A percentile compares a stretch with the other conserved stretches of the same genome.
These are phyloP conservation scores for Microctonus aethiopoides DNA, from an alignment of 2,888 invertebrate species.

Conservation along the genomic window DNA sequence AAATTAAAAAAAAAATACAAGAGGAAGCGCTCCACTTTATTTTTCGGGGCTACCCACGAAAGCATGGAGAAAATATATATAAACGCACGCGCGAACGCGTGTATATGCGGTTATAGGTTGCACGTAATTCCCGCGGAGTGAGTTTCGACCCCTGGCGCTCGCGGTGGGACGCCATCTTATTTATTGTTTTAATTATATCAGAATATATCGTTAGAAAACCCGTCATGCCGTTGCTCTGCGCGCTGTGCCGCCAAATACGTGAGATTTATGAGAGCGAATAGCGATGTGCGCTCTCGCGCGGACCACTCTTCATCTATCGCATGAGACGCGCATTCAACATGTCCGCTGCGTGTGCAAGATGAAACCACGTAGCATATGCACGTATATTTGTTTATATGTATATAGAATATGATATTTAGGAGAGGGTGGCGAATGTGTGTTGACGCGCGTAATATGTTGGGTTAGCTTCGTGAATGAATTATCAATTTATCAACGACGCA, in stretches of 20 bases:
- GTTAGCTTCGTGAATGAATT: slow-evolving; percentile 55
- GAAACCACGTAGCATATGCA: too few relatives aligned
- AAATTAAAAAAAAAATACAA: not conserved
- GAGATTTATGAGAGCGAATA: slow-evolving; percentile 59
- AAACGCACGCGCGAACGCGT: slow-evolving; percentile 23
- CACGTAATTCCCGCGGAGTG: slow-evolving; percentile 52
- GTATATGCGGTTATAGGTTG: slow-evolving; percentile 39
- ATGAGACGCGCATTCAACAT: not conserved
- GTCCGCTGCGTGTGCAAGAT: not conserved
- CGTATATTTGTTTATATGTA: too few relatives aligned
- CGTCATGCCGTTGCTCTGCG: slow-evolving; percentile 54
- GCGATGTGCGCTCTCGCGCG: slow-evolving; percentile 27
- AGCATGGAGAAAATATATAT: slow-evolving; percentile 29
- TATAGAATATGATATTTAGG: too few relatives aligned
- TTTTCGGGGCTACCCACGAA: slow-evolving; percentile 44
- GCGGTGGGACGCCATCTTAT: slow-evolving; percentile 66
- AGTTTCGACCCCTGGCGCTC: slow-evolving; percentile 65
- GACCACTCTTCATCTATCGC: slow-evolving; percentile 11
- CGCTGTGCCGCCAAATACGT: slow-evolving; percentile 62
- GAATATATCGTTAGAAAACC: slow-evolving; percentile 66
- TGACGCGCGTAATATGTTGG: slow-evolving; percentile 60
- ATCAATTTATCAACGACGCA: slow-evolving; percentile 55
- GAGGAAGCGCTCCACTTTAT: slow-evolving; percentile 46
- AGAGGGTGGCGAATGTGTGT: slow-evolving; percentile 44
- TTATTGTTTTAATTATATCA: slow-evolving; percentile 68